These are phyloP conservation scores for Labeo calbasu DNA, from an alignment of 2,797 vertebrate species.

Conservation along the genomic window DNA sequence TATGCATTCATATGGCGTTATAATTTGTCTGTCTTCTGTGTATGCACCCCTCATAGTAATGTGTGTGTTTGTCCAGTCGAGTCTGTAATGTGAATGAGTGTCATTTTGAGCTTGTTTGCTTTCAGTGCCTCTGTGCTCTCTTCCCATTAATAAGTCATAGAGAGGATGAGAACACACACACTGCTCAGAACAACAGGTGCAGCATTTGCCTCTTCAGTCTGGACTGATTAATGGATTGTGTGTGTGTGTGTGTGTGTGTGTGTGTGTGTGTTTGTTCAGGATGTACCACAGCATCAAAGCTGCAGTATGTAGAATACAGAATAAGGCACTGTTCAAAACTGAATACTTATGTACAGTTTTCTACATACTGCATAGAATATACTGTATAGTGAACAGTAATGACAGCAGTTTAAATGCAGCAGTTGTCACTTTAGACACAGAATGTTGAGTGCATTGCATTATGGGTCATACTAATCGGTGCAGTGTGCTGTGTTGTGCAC, in stretches of 20 bases:
- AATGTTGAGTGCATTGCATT: not conserved
- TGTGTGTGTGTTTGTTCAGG: not conserved
- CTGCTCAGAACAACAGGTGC: conserved; percentile 39
- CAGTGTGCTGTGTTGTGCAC: not conserved
- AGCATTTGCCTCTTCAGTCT: conserved; percentile 33
- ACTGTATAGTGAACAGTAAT: too few relatives aligned
- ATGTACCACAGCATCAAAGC: not conserved
- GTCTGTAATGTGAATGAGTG: conserved; percentile 42
- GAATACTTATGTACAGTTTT: not conserved
- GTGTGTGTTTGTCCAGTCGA: conserved; percentile 35
- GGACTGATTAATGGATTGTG: conserved; percentile 27
- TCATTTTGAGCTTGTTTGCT: conserved; percentile 33
- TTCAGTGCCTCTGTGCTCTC: conserved; percentile 38
- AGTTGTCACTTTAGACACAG: not conserved
- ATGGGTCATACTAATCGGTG: not conserved
- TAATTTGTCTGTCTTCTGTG: conserved; percentile 69
- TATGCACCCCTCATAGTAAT: conserved; percentile 63
- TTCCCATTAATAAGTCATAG: conserved; percentile 54
- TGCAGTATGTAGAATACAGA: not conserved
- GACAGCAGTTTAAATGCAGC: not conserved
- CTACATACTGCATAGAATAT: not conserved
- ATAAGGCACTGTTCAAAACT: not conserved
- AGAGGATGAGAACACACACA: conserved; percentile 40
- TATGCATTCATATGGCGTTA: conserved; percentile 33
- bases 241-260: conserved; percentile 22